phyloP scores from a whole-genome alignment of 2,888 invertebrate species.

The Tillus elongatus region DNA sequence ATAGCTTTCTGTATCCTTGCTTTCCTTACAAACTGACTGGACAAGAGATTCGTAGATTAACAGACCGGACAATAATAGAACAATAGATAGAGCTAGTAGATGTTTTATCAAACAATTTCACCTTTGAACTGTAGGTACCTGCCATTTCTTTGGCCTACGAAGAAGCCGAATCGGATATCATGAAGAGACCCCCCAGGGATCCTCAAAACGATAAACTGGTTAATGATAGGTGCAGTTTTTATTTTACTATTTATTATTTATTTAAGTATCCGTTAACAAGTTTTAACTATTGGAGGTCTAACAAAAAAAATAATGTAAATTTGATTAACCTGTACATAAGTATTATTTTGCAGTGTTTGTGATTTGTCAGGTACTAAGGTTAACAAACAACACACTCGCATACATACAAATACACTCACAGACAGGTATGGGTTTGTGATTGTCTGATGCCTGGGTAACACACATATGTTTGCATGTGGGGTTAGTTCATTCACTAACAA shows the following conservation, averaged over 20 bases:
- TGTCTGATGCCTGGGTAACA: constrained; percentile 3
- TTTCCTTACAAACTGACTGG: constrained; percentile 1
- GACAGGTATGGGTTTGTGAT: too few species aligned
- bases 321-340: constrained; percentile 3
- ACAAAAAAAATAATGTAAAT: constrained; percentile 1
- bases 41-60: too few species aligned
- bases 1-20: not conserved
- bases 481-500: too few species aligned
- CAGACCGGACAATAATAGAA: too few species aligned
- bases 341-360: not conserved
- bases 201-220: constrained; percentile 85
- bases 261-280: not conserved
- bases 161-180: constrained; percentile 83
- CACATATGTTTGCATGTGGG: constrained; percentile 7
- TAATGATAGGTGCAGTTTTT: constrained; percentile 69
- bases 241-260: too few species aligned
- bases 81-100: too few species aligned
- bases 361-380: not conserved
- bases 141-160: constrained; percentile 90
- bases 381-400: not conserved
- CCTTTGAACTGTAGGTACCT: constrained; percentile 77
- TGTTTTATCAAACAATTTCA: too few species aligned
- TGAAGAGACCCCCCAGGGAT: constrained; percentile 86
- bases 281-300: too few species aligned
- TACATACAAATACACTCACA: too few species aligned